phyloP scores from a whole-genome alignment of 2,797 vertebrate species.

The Acanthurus leucopareius region DNA sequence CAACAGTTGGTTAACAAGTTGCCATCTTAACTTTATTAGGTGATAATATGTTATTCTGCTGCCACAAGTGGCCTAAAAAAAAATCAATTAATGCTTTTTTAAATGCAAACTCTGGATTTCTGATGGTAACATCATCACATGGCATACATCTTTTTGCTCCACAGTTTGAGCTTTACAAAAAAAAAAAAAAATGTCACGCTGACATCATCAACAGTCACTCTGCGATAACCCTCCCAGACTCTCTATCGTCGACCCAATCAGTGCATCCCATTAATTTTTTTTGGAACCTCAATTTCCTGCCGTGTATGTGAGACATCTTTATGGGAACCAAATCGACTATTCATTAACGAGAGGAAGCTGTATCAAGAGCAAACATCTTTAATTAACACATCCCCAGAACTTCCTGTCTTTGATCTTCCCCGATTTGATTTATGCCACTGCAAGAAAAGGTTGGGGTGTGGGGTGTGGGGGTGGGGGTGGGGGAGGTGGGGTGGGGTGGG shows the following conservation, averaged over 20 bases:
- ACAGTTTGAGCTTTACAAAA: slow-evolving; percentile 32
- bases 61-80: neutral
- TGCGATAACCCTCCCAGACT: slow-evolving; percentile 61
- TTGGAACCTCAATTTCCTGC: slow-evolving; percentile 77
- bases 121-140: neutral
- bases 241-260: slow-evolving; percentile 74
- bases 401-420: slow-evolving; percentile 82
- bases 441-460: slow-evolving; percentile 57
- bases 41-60: slow-evolving; percentile 7
- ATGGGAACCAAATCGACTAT: slow-evolving; percentile 83
- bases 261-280: slow-evolving; percentile 75
- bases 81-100: neutral
- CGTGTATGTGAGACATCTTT: slow-evolving; percentile 72
- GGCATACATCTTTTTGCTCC: slow-evolving; percentile 13
- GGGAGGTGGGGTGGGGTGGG: too few relatives aligned
- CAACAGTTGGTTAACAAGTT: neutral
- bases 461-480: too few relatives aligned
- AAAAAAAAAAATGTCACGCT: slow-evolving; percentile 44
- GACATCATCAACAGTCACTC: slow-evolving; percentile 61
- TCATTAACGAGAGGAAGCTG: slow-evolving; percentile 78
- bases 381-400: slow-evolving; percentile 86
- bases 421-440: slow-evolving; percentile 74
- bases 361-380: slow-evolving; percentile 88
- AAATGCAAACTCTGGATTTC: neutral
- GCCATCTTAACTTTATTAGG: neutral